These are phyloP conservation scores for Pipa parva DNA, from an alignment of 2,113 vertebrate genomes.

Conservation along the genomic window DNA sequence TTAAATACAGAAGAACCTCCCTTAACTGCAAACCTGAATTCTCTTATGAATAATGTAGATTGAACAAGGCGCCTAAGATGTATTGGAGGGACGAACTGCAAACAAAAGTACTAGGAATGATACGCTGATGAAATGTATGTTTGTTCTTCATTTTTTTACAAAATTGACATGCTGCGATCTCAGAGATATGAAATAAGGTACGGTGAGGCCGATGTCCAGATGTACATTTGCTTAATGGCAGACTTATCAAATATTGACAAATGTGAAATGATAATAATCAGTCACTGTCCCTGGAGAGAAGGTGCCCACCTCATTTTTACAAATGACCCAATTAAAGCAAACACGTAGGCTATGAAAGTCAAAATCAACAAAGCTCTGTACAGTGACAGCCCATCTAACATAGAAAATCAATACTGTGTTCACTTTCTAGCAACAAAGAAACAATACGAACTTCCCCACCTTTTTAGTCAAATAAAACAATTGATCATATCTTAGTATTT, in stretches of 20 bases:
- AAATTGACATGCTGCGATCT: neutral
- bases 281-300: constrained; percentile 72
- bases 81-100: too few species aligned
- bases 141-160: neutral
- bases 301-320: constrained; percentile 77
- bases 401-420: constrained; percentile 78
- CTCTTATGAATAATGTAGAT: too few species aligned
- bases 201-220: constrained; percentile 45
- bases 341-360: constrained; percentile 81
- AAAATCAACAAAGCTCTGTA: constrained; percentile 79
- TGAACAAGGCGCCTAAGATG: too few species aligned
- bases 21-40: too few species aligned
- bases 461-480: constrained; percentile 85
- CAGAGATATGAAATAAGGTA: constrained; percentile 8
- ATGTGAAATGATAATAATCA: constrained; percentile 80
- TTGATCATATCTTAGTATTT: constrained; percentile 77
- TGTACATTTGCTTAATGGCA: constrained; percentile 70
- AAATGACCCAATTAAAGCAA: constrained; percentile 85
- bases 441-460: constrained; percentile 71
- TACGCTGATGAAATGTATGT: constrained; percentile 7
- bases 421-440: constrained; percentile 67
- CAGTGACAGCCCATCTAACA: constrained; percentile 79
- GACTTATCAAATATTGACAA: constrained; percentile 83
- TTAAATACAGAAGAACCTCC: too few species aligned
- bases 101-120: too few species aligned